These are phyloP conservation scores for Catocala nupta DNA, from an alignment of 2,888 invertebrate genomes.

Conservation along the genomic window DNA sequence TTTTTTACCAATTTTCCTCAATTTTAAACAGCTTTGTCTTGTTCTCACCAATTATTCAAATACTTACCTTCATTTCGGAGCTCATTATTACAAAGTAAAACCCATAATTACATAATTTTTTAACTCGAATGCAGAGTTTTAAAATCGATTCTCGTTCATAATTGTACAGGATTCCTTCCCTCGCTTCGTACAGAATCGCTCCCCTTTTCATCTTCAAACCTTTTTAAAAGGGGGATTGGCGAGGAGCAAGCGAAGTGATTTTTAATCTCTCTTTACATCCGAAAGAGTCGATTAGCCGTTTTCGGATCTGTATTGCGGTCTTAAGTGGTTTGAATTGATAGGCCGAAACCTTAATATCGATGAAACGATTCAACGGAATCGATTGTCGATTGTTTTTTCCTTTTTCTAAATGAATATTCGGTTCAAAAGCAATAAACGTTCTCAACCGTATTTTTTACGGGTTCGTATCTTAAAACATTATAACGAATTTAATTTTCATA, in stretches of 20 bases:
- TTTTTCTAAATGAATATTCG: neutral
- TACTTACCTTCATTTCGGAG: no score
- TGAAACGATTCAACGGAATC: slow-evolving; percentile 16
- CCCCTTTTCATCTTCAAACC: slow-evolving; percentile 61
- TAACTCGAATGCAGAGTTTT: slow-evolving; percentile 10
- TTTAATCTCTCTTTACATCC: slow-evolving; percentile 74
- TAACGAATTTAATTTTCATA: no score
- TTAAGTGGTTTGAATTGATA: slow-evolving; percentile 24
- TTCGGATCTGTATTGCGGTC: slow-evolving; percentile 28
- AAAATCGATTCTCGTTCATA: slow-evolving; percentile 34
- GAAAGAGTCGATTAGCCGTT: slow-evolving; percentile 63
- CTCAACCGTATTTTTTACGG: no score
- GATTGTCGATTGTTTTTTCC: slow-evolving; percentile 12
- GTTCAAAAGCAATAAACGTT: no score
- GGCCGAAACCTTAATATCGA: slow-evolving; percentile 5
- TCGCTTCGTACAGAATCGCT: slow-evolving; percentile 28
- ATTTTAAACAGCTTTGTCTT: no score
- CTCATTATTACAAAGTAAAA: no score
- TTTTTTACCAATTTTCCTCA: no score
- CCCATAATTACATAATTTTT: slow-evolving; percentile 11
- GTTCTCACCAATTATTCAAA: no score
- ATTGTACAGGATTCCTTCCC: slow-evolving; percentile 8
- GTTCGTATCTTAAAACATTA: no score
- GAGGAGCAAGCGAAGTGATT: slow-evolving; percentile 68
- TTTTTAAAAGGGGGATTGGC: slow-evolving; percentile 60